Base-by-base conservation (phyloP, 2,113 vertebrate genomes). In the Python bivittatus region DNA sequence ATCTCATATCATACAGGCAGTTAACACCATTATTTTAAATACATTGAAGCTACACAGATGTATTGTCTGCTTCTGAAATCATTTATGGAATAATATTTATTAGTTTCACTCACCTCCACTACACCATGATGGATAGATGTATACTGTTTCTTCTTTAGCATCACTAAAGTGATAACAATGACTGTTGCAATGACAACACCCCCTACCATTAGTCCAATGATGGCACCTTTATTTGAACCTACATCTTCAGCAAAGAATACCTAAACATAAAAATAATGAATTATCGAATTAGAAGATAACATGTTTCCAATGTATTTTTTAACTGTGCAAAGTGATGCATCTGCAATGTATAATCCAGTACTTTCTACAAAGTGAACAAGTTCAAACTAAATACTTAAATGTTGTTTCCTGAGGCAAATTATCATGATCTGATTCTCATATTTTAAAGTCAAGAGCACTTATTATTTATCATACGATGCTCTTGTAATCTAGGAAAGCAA, bases 71-170 rank as follows among this genome's bases (percentile, higher is more conserved):
- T 83, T 48, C 58, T 56, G 61, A 7, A 54, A 25, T 33, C 84
- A 83, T 22, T 93, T 15, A 54, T 2, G 25, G 33, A 79, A 92
- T 33, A 60, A 1, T 58, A 94, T 57, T 57, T 23, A 56, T 48
- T 72, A 6, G 2, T 48, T 58, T 91, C 38, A 91, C 98, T 93
- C 96, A 99, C 99, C 99, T 99, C 99, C 86, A 99, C 98, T 86
- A 99, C 99, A 25, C 99, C 99, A 29, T 99, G 99, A 96, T 99
- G 99, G 96, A 99, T 99, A 88, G 99, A 99, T 4, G 99, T 99
- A 94, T 99, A 99, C 93, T 99, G 99, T 93, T 99, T 99, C 98
- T 99, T 99, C 97, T 99, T 99, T 97, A 99, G 98, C 99, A 99
- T 99, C 97, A 99, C 98, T 97, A 99, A 97, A 92, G 99, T 99